Conservation (phyloP, 2,113 vertebrate genomes). For the Trematomus loennbergii region DNA sequence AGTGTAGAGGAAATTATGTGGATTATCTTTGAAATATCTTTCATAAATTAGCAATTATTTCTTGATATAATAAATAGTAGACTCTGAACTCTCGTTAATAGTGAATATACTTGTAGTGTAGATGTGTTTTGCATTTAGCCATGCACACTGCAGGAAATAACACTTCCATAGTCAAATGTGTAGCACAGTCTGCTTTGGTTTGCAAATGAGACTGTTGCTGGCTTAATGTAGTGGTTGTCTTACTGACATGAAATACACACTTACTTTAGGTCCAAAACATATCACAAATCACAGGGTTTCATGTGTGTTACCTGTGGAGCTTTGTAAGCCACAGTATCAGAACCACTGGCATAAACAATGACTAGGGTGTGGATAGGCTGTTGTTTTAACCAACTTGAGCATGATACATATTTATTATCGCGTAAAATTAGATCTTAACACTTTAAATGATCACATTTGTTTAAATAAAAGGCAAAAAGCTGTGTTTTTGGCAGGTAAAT, state of each 20-base stretch:
- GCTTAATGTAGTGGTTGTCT: slow-evolving; percentile 13
- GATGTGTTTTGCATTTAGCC: slow-evolving; percentile 9
- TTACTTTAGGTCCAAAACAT: slow-evolving; percentile 9
- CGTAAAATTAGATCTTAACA: background rate
- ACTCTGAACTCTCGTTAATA: background rate
- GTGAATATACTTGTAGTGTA: background rate
- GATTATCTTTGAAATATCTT: no score
- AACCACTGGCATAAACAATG: background rate
- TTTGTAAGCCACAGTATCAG: background rate
- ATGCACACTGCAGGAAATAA: background rate
- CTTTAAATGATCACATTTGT: background rate
- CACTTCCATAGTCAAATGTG: slow-evolving; percentile 6
- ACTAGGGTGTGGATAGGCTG: background rate
- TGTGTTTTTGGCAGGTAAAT: slow-evolving; percentile 6
- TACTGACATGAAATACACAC: background rate
- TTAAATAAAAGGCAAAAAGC: background rate
- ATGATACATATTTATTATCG: background rate
- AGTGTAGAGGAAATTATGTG: background rate
- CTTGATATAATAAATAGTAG: background rate
- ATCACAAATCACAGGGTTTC: background rate
- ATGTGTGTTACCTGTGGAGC: background rate
- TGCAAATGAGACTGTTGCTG: slow-evolving; percentile 63
- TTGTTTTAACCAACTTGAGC: background rate
- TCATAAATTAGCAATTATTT: background rate
- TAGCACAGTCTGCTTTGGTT: slow-evolving; percentile 49